Percentiles rank a stretch among this genome's conserved stretches.
These are phyloP conservation scores for Petrolisthes cinctipes DNA, from an alignment of 2,888 invertebrate species.

Conservation along the genomic window DNA sequence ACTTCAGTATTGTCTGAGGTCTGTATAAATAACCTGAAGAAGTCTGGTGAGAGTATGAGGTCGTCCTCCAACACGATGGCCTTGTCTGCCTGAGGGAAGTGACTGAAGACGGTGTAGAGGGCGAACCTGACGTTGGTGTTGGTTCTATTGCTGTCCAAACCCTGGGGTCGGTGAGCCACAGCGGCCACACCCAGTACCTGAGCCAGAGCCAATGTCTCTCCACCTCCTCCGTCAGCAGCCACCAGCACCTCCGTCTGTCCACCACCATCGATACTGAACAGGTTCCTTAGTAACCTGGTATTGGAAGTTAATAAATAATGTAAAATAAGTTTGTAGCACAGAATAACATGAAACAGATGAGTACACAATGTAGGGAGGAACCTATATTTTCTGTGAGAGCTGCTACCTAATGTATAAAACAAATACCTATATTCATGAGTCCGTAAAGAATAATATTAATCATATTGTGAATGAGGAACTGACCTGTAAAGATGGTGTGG, in stretches of 20 bases:
- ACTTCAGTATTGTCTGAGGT: neutral
- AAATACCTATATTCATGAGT: no score
- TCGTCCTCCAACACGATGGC: conserved; percentile 62
- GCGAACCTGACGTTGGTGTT: conserved; percentile 61
- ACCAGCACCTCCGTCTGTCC: conserved; percentile 47
- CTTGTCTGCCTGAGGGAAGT: conserved; percentile 46
- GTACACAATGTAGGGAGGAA: no score
- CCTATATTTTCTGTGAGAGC: no score
- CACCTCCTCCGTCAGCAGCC: conserved; percentile 49
- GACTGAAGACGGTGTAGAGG: conserved; percentile 52
- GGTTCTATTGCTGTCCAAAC: conserved; percentile 31
- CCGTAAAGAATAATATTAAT: no score
- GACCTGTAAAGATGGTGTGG: conserved; percentile 44
- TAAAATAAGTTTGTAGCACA: no score
- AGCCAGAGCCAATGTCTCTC: conserved; percentile 40
- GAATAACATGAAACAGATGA: no score
- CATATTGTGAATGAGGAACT: neutral
- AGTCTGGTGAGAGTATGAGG: conserved; percentile 59
- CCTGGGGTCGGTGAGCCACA: conserved; percentile 53
- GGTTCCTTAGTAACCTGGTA: conserved; percentile 32
- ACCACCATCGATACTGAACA: conserved; percentile 42
- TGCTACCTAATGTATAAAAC: no score
- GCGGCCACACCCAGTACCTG: conserved; percentile 43
- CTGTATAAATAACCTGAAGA: conserved; percentile 35
- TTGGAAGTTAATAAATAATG: no score